Base-by-base conservation (phyloP, 2,888 invertebrate species). In the Eilema depressum region DNA sequence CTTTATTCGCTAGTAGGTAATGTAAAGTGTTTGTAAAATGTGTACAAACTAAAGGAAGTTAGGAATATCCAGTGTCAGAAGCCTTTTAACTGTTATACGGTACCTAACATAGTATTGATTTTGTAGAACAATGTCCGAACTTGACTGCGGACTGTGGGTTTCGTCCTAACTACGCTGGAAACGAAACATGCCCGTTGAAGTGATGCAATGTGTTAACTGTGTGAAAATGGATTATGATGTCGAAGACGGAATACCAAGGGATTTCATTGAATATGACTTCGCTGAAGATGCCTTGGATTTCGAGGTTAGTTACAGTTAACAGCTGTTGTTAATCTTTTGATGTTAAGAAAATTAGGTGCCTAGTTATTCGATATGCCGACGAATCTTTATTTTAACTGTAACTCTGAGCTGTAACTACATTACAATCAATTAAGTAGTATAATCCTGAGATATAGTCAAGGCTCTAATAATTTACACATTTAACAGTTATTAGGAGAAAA, bases 241-340 rank as follows among this genome's bases (percentile, higher is more conserved):
- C n/a, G 90, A 93, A 85, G 95, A 95, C 66, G 95, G 95, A 30
- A 87, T 94, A 65, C 92, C 93, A 17, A 89, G 87, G 59, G 94
- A 95, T 71, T 92, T 90, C 63, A 88, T 92, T 57, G 95, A 94
- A 77, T 95, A 88, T 75, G 95, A 95, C 79, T 94, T 94, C 67
- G 93, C 94, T 56, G 93, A 95, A 85, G 95, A 95, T 88, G 95
- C 95, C 14, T 78, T 93, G 83, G 93, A 94, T 80, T 95, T 93
- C 88, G 95, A 94, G 94, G 95, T 95, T 89, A 92, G 93, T 89
- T 37, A 30, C n/a, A 28, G 17, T 57, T 59, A 68, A 68, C 71
- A 71, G 68, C 61, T 68, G 68, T 62, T 67, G 68, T 56, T 70
- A n/a, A 10, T n/a, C 5, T 25, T 14, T 30, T n/a, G 3, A 56